These are phyloP conservation scores for Takifugu rubripes DNA, from an alignment of 2,797 vertebrate genomes.

Conservation along the genomic window DNA sequence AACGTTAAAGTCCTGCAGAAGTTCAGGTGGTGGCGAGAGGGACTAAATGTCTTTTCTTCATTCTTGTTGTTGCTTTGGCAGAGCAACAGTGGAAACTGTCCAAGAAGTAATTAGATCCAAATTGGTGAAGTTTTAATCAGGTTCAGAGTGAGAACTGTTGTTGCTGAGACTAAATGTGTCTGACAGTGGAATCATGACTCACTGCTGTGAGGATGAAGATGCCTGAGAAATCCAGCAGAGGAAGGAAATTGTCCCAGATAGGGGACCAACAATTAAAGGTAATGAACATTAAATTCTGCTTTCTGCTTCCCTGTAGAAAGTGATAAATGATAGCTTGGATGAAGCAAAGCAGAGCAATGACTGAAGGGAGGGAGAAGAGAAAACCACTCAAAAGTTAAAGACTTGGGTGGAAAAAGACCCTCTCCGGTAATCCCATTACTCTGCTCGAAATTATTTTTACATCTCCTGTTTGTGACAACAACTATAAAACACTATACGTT, in stretches of 20 bases:
- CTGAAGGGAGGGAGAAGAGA: neutral
- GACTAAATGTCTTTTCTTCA: no score
- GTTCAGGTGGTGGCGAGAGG: no score
- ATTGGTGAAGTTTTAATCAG: slow-evolving; percentile 14
- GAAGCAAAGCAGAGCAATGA: neutral
- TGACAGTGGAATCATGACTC: slow-evolving; percentile 13
- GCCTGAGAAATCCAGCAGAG: slow-evolving; percentile 26
- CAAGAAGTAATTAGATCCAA: slow-evolving; percentile 4
- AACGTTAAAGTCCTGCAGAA: no score
- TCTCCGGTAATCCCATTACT: no score
- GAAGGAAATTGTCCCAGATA: slow-evolving; percentile 33
- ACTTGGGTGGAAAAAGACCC: no score
- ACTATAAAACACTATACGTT: no score
- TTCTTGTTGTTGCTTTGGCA: no score
- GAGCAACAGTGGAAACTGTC: neutral
- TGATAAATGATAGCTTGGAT: slow-evolving; percentile 26
- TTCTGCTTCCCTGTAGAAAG: slow-evolving; percentile 28
- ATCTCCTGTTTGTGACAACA: no score
- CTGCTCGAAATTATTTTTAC: no score
- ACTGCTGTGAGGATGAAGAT: slow-evolving; percentile 29
- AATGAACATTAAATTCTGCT: slow-evolving; percentile 37
- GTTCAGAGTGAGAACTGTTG: slow-evolving; percentile 3
- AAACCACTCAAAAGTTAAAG: no score
- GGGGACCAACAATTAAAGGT: slow-evolving; percentile 35
- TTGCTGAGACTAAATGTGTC: slow-evolving; percentile 10